Base-by-base conservation (phyloP, 2,888 invertebrate species). In the Toxonevra muliebris region DNA sequence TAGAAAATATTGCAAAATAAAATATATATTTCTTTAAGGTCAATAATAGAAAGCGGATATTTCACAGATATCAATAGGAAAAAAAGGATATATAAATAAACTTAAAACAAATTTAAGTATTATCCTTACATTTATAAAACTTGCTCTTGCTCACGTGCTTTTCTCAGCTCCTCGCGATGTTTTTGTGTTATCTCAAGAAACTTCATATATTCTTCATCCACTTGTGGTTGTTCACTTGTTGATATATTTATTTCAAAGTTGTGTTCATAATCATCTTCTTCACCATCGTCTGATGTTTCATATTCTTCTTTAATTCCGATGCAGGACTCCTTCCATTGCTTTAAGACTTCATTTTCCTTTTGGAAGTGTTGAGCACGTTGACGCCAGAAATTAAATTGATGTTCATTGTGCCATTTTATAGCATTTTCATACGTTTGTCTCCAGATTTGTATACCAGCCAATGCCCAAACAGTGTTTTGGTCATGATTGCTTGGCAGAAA, bases 91-190 rank as follows among this genome's bases (percentile, higher is more conserved):
- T 30, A 4, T 30, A 30, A 30, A 30, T 30, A 30, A 30, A n/a
- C n/a, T 30, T 30, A 30, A 30, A 30, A 30, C 30, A 30, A 30
- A 30, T 30, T 30, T 30, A 4, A 30, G 7, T 30, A 30, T 30
- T 4, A 7, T 30, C 30, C 30, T 7, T 7, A 2, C 30, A 30
- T 30, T 30, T 30, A 7, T 30, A 30, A 4, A 4, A 7, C 30
- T 30, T 30, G 30, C 2, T 53, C 53, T n/a, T 19, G 53, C 19
- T 19, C 40, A 1, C 66, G 55, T 15, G 30, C 41, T 13, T 54
- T 45, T 41, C 42, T 42, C 13, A 66, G 54, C 15, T 66, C 61
- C 12, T 53, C 66, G 8, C 66, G 61, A 55, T 66, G 66, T 57
- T 66, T 61, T 11, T 54, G 61, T 42, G 66, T 66, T 4, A 66